phyloP scores from a whole-genome alignment of 2,797 vertebrate species.

The Coranthus polyacanthus region DNA sequence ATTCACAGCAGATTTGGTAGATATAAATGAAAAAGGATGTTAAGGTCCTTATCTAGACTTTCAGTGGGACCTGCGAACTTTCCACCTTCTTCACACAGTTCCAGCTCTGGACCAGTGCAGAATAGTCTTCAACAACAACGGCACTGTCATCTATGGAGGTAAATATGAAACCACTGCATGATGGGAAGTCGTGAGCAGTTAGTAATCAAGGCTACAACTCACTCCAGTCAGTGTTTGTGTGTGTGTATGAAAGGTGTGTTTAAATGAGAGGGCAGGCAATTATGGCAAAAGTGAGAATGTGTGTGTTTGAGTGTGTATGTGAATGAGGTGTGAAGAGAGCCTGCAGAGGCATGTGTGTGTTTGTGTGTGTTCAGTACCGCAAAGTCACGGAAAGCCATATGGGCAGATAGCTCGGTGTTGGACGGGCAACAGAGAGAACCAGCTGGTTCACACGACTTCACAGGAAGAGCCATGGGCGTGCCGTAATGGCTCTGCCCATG shows the following conservation, averaged over 20 bases:
- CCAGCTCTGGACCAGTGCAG: slow-evolving; percentile 98
- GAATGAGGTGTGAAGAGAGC: slow-evolving; percentile 61
- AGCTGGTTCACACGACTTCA: slow-evolving; percentile 67
- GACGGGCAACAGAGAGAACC: slow-evolving; percentile 62
- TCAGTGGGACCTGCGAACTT: slow-evolving; percentile 98
- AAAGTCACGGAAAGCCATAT: slow-evolving; percentile 63
- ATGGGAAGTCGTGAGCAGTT: slow-evolving; percentile 31
- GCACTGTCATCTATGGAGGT: slow-evolving; percentile 99
- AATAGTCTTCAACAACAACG: slow-evolving; percentile 98
- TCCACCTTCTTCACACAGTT: slow-evolving; percentile 97
- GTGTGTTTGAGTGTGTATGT: slow-evolving; percentile 35
- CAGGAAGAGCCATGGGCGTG: slow-evolving; percentile 50
- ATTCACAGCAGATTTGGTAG: slow-evolving; percentile 19
- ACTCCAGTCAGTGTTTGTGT: slow-evolving; percentile 34
- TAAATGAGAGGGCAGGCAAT: slow-evolving; percentile 38
- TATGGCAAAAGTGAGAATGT: slow-evolving; percentile 48
- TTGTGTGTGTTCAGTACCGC: slow-evolving; percentile 24
- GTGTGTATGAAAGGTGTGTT: slow-evolving; percentile 63
- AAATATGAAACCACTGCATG: slow-evolving; percentile 48
- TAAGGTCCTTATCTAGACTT: slow-evolving; percentile 80
- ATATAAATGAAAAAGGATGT: slow-evolving; percentile 24
- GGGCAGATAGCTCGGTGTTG: slow-evolving; percentile 60
- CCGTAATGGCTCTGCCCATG: slow-evolving; percentile 42
- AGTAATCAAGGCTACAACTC: slow-evolving; percentile 32
- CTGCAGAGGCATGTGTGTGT: slow-evolving; percentile 26